Base-by-base conservation (phyloP, 1,140 invertebrate species). In the Asobara japonica region DNA sequence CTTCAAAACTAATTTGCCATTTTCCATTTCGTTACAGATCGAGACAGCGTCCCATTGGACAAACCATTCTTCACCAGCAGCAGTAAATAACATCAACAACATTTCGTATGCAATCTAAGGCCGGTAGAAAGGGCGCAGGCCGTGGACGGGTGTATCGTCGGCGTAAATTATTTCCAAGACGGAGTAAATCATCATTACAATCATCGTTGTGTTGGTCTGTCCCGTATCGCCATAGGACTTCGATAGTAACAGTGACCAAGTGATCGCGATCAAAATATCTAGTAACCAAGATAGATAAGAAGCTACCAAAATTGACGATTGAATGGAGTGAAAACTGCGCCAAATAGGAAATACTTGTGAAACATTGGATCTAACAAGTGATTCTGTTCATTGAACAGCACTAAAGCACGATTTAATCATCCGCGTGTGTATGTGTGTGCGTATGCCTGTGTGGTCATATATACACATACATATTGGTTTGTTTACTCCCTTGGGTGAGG, bases 41-140 rank as follows among this genome's bases (percentile, higher is more conserved):
- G 7, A 33, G 56, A 48, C 27, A 60, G 56, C 33, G 33, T 20
- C 30, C 13, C n/a, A 16, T 7, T 8, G 31, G 33, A 73, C 27
- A 33, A 71, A 48, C 22, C 25, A 30, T 36, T 68, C 38, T 20
- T 31, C 22, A 51, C 18, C 4, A 38, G 18, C 45, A 45, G 22
- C n/a, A 30, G 66, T 73, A 67, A 73, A 73, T 73, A 73, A 64
- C 10, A 69, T 38, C 27, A 31, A 73, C 62, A 31, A 45, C 65
- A 31, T 71, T 72, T 75, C 74, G 69, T 72, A 75, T 75, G 74
- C 74, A 71, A 75, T 65, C 69, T 71, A 69, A 75, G 41, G 41
- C 62, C 29, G 48, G 29, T 45, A 33, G 69, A 31, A 65, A 75
- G 65, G 70, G 69, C 69, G 70, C 69, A 51, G 70, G 73, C 71